Evolutionary conservation across 2,888 invertebrate species (phyloP).

Genomic region (Serrognathus titanus): DNA sequence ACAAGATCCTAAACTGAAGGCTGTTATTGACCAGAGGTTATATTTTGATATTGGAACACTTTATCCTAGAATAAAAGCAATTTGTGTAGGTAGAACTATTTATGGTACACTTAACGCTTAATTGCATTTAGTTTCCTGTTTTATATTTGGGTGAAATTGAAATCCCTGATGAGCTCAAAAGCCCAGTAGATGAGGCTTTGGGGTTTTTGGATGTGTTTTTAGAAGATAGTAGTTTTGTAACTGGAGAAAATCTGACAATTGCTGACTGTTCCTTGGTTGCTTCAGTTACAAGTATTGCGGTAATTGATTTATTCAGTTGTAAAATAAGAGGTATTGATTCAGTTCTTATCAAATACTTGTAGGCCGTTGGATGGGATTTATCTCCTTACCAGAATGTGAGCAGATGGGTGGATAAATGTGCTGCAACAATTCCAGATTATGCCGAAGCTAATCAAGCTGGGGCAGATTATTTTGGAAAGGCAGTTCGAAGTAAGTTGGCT

Average conservation of each 20-base stretch:
- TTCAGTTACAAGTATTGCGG: constrained; percentile 55
- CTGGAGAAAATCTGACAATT: constrained; percentile 60
- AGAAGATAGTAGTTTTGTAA: constrained; percentile 57
- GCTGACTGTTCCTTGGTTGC: constrained; percentile 62
- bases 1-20: constrained; percentile 54
- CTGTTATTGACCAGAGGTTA: constrained; percentile 59
- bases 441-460: constrained; percentile 57
- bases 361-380: constrained; percentile 61
- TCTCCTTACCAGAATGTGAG: constrained; percentile 55
- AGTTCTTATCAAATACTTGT: constrained; percentile 28
- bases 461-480: constrained; percentile 57
- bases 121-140: constrained; percentile 56
- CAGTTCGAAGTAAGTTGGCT: constrained; percentile 54
- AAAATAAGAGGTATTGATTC: constrained; percentile 5
- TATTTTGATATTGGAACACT: constrained; percentile 62
- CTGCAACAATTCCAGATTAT: constrained; percentile 55
- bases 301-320: constrained; percentile 39
- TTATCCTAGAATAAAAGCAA: constrained; percentile 60
- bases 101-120: background rate
- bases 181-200: constrained; percentile 57
- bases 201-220: constrained; percentile 59
- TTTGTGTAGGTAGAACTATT: constrained; percentile 52
- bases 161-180: constrained; percentile 53
- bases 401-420: constrained; percentile 59
- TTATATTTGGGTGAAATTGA: constrained; percentile 57